Conservation (phyloP, 2,113 vertebrate genomes). For the Macaca nemestrina region DNA sequence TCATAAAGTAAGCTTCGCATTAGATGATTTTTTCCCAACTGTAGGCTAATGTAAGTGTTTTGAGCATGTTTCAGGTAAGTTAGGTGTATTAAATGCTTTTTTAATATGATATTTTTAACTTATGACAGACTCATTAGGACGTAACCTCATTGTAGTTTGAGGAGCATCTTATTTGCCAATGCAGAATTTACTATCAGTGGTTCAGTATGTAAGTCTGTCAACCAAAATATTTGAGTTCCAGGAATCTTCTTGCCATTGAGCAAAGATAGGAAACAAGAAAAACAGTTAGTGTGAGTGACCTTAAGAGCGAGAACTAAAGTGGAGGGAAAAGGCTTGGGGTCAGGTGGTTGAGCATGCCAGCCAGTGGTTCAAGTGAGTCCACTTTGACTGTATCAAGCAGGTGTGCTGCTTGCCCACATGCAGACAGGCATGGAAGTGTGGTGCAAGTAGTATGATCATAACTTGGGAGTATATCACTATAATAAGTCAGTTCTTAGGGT, state of each 20-base stretch:
- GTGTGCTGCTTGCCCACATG: neutral
- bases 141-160: neutral
- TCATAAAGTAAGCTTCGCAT: neutral
- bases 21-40: neutral
- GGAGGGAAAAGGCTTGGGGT: neutral
- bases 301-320: neutral
- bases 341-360: neutral
- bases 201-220: neutral
- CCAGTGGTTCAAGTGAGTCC: neutral
- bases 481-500: neutral
- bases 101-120: neutral
- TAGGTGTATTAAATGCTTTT: neutral
- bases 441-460: neutral
- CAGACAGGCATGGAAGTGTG: neutral
- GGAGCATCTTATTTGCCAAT: neutral
- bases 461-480: neutral
- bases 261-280: neutral
- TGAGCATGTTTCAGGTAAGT: neutral
- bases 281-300: neutral
- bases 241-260: neutral
- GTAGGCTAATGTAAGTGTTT: neutral
- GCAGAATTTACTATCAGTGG: neutral
- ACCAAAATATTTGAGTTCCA: neutral
- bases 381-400: neutral
- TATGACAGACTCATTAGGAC: neutral